Conservation (phyloP, 2,888 invertebrate genomes). For the Stegophylla sp. region DNA sequence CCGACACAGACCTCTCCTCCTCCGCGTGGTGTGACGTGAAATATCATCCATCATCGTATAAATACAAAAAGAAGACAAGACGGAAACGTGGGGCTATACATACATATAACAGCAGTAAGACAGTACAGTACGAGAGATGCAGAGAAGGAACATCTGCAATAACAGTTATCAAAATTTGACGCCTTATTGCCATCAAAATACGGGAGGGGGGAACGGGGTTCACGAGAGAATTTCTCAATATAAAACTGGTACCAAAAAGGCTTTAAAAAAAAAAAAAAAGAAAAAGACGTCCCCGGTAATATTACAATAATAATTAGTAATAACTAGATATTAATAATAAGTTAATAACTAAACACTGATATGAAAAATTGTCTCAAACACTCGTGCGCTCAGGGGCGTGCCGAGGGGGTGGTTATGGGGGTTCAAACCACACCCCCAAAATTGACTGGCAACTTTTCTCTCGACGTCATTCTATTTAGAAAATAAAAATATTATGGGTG, state of each 20-base stretch:
- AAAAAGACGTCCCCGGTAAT: no score
- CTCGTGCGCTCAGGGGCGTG: no score
- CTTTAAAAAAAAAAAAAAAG: not conserved
- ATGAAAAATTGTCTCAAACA: no score
- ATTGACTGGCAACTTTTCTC: no score
- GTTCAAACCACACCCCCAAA: no score
- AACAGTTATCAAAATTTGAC: conserved; percentile 48
- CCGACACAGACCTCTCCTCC: conserved; percentile 39
- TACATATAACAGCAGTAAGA: not conserved
- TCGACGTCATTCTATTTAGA: no score
- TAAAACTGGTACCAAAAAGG: not conserved
- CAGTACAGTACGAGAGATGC: not conserved
- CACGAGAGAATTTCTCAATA: not conserved
- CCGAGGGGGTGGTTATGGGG: no score
- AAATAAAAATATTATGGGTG: no score
- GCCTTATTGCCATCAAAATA: conserved; percentile 3
- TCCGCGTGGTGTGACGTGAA: conserved; percentile 8
- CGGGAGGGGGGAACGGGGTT: no score
- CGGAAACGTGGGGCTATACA: not conserved
- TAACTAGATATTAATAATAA: no score
- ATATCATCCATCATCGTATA: conserved; percentile 53
- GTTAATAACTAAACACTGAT: no score
- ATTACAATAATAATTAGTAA: no score
- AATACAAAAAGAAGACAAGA: conserved; percentile 33
- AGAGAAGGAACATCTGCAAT: conserved; percentile 28